Conservation (phyloP, 2,113 vertebrate species). For the Cyprinus carpio region DNA sequence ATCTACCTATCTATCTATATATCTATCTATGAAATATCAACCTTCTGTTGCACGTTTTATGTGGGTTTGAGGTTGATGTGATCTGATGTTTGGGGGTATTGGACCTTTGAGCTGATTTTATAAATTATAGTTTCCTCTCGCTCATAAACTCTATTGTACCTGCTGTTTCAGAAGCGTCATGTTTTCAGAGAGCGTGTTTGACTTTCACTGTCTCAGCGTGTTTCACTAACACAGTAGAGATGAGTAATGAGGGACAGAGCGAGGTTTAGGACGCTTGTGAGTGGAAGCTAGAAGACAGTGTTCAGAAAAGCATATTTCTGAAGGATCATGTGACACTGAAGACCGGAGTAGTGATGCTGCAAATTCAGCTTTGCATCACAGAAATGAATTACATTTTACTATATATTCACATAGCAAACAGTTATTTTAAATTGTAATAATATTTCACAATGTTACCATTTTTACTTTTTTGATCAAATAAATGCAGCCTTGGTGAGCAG, state of each 20-base stretch:
- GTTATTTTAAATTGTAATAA: neutral
- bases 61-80: neutral
- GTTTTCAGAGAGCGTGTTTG: neutral
- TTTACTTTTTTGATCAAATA: neutral
- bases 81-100: neutral
- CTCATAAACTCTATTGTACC: neutral
- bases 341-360: neutral
- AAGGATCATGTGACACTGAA: neutral
- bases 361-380: neutral
- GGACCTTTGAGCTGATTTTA: neutral
- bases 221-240: constrained; percentile 17
- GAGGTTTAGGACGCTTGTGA: neutral
- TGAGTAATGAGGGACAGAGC: neutral
- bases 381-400: neutral
- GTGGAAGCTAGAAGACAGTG: neutral
- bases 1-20: too few relatives aligned
- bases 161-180: constrained; percentile 1
- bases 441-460: neutral
- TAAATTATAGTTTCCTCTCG: neutral
- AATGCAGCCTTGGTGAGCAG: neutral
- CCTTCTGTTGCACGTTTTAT: neutral
- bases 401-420: neutral
- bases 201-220: neutral
- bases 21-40: too few relatives aligned
- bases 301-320: neutral